Base-by-base conservation (phyloP, 2,113 vertebrate species). In the Apteryx owenii region DNA sequence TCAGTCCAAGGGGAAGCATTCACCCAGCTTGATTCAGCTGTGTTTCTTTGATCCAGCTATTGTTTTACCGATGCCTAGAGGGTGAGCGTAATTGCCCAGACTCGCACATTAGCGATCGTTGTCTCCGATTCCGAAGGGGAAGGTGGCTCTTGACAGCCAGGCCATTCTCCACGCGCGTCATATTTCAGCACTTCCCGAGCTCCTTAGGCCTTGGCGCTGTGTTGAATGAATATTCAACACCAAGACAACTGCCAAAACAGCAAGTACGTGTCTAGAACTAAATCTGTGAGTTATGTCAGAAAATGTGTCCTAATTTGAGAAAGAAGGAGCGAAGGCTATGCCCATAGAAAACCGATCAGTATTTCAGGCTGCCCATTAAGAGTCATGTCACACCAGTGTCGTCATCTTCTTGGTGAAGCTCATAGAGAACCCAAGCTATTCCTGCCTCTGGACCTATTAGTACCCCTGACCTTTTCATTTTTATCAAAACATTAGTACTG, bases 141-240 rank as follows among this genome's bases (percentile, higher is more conserved):
- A 48, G 66, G 14, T 38, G 28, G 64, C 58, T 56, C 14, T 9
- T 25, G 80, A 8, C 18, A 51, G 70, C 36, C 42, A 3, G 3
- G 65, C n/a, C 65, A 31, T 42, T 85, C 33, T 73, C 53, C 36
- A 6, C 2, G 1, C 1, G 0, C 1, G 0, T 12, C 31, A 1
- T 16, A 8, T 33, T 54, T 66, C 29, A 22, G 72, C n/a, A 23
- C 48, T 58, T 69, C 15, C 26, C 23, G 60, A 11, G 10, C n/a
- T 42, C 70, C 75, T 66, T 40, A 5, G 29, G 25, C n/a, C 50
- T 38, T 25, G 23, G 42, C 51, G 23, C 19, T 9, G 2, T 3
- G 72, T 12, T n/a, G 62, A 36, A 33, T 31, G 22, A 70, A 23
- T 5, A 42, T 53, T 75, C 44, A 18, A 16, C 31, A n/a, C 22